Base-by-base conservation (phyloP, 1,140 invertebrate genomes). In the Kradibia gibbosae region DNA sequence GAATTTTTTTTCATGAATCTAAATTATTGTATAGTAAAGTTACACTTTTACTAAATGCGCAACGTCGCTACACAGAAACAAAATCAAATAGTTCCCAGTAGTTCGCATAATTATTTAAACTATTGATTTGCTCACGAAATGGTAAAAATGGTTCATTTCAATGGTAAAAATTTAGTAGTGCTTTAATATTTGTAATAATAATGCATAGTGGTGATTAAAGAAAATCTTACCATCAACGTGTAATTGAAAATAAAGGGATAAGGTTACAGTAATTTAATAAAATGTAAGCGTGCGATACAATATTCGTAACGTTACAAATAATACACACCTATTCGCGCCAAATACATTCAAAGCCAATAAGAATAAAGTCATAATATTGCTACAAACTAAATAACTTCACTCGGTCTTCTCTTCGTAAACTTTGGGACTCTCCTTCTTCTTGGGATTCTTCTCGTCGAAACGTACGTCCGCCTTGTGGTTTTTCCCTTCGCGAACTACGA, bases 21-120 rank as follows among this genome's bases (percentile, higher is more conserved):
- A 57, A 78, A 73, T 50, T 57, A 72, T 79, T 71, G n/a, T 70
- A n/a, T 45, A 70, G 70, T 78, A 53, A 67, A 45, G 53, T 83
- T 45, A 90, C 89, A 88, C 89, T 90, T 89, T 72, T 25, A 50
- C 85, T 82, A 28, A 50, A 77, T 34, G 76, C 76, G 75, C 83
- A 71, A 82, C 83, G 77, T 10, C 62, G 62, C 17, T 39, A 2
- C 39, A 85, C 79, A 82, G n/a, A 79, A 57, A 76, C 22, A 74
- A 82, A 75, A 79, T 53, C 78, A 83, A 71, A 36, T 65, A 17
- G 78, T 50, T 81, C 78, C 71, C 73, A 83, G 57, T 83, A 83
- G 79, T 83, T 72, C 50, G 17, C 15, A 50, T 8, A 50, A 72
- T 1, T 72, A 28, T 70, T 70, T 42, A 36, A 70, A 31, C 17